Evolutionary conservation across 2,113 vertebrate genomes (phyloP).

Genomic region (Lepisosteus osseus): DNA sequence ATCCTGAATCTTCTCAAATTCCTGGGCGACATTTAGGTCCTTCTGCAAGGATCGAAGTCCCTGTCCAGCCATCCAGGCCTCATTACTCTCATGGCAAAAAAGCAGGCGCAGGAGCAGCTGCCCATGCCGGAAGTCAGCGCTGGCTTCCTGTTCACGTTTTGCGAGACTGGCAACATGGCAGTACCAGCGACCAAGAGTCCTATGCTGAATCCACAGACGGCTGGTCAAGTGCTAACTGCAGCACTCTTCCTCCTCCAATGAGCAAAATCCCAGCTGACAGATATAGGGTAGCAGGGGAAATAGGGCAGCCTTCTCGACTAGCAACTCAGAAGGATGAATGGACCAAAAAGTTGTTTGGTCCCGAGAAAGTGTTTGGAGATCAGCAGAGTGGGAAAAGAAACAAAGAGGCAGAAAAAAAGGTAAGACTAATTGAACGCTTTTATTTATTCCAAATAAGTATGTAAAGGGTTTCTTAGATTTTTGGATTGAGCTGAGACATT

Average conservation of each 20-base stretch:
- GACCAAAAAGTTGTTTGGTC: constrained; percentile 84
- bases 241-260: constrained; percentile 95
- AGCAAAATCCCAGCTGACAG: constrained; percentile 95
- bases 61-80: constrained; percentile 64
- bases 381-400: constrained; percentile 67
- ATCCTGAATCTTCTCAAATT: constrained; percentile 71
- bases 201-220: constrained; percentile 95
- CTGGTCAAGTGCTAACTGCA: constrained; percentile 94
- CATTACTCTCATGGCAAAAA: constrained; percentile 67
- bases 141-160: constrained; percentile 91
- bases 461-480: too few relatives aligned
- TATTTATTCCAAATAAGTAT: too few relatives aligned
- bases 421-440: constrained; percentile 42
- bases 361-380: constrained; percentile 66
- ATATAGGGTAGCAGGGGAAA: constrained; percentile 80
- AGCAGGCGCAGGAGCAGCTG: constrained; percentile 49
- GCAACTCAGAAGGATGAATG: constrained; percentile 79
- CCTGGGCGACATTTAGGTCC: constrained; percentile 60
- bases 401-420: constrained; percentile 86
- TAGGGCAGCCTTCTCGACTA: constrained; percentile 64
- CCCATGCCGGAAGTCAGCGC: constrained; percentile 61
- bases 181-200: constrained; percentile 90
- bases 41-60: constrained; percentile 67
- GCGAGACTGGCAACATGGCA: constrained; percentile 84
- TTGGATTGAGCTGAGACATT: too few relatives aligned